phyloP scores from a whole-genome alignment of 2,113 vertebrate genomes.

The Axis porcinus region DNA sequence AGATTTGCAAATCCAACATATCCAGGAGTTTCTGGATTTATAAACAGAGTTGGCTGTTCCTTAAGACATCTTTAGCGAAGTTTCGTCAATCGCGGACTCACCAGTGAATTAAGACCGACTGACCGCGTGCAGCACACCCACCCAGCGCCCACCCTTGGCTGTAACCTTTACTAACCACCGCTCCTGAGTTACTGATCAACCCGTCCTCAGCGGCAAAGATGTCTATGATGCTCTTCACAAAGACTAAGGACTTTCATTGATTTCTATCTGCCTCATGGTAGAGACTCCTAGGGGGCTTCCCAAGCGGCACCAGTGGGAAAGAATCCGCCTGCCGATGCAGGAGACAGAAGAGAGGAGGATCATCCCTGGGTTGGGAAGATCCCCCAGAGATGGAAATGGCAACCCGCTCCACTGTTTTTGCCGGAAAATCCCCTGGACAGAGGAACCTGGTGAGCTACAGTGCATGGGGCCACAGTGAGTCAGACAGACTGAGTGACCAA shows the following conservation, averaged over 20 bases:
- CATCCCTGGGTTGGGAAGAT: not conserved
- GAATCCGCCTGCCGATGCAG: not conserved
- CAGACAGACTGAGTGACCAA: not conserved
- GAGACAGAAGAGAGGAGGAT: not conserved
- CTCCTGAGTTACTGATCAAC: not conserved
- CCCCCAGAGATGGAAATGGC: not conserved
- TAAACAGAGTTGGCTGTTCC: slow-evolving; percentile 91
- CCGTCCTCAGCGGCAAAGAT: not conserved
- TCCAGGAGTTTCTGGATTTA: slow-evolving; percentile 97
- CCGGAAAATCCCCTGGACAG: fast-evolving
- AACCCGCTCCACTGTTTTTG: not conserved
- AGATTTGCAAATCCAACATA: slow-evolving; percentile 98
- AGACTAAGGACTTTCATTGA: not conserved
- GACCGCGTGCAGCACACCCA: fast-evolving
- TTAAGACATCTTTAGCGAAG: not conserved
- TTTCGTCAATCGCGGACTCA: fast-evolving
- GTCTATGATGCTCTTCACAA: not conserved
- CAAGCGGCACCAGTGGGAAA: not conserved
- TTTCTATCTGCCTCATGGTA: not conserved
- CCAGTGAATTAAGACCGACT: not conserved
- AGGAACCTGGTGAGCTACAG: not conserved
- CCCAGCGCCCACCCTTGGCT: not conserved
- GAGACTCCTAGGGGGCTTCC: not conserved
- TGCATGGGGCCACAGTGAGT: not conserved
- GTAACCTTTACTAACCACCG: not conserved